Base-by-base conservation (phyloP, 2,888 invertebrate species). In the Pachymerium ferrugineum region DNA sequence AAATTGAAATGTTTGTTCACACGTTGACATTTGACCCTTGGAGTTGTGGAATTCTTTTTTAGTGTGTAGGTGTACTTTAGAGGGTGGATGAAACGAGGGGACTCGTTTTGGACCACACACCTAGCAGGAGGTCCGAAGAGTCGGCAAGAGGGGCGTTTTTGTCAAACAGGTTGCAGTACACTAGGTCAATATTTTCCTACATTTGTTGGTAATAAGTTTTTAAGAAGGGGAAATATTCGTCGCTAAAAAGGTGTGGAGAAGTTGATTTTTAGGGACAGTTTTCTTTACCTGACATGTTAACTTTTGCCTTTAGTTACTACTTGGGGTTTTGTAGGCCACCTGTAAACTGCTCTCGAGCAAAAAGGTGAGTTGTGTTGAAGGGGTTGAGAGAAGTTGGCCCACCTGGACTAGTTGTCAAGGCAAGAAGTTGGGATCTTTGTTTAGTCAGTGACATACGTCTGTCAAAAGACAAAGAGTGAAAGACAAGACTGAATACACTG, bases 31-130 rank as follows among this genome's bases (percentile, higher is more conserved):
- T 3, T 16, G 16, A 16, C 38, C 47, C n/a, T n/a, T 19, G 16
- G 47, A 22, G 3, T 22, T 54, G 14, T 5, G 54, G 25, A 28
- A 25, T 8, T 54, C 28, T 54, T 54, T 54, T 54, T 22, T 54
- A 28, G 28, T 22, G 54, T 54, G 54, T 54, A 54, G 54, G 54
- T 54, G 54, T 54, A 54, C 25, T 4, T 6, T 2, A 54, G 54
- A 28, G 54, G 54, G 10, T 54, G 10, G 54, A 14, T 22, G 3
- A 54, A 28, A 28, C 10, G 25, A 28, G 25, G 6, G 54, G 54
- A 54, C 25, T 54, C 54, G 54, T 54, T 54, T 54, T 6, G 54
- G 54, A 54, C 54, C 54, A 54, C 54, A 54, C 54, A 25, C 54
- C 25, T 54, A 12, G 54, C 54, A 54, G 54, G 54, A 54, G 54